phyloP scores from a whole-genome alignment of 2,113 vertebrate genomes.

The Excalfactoria chinensis region DNA sequence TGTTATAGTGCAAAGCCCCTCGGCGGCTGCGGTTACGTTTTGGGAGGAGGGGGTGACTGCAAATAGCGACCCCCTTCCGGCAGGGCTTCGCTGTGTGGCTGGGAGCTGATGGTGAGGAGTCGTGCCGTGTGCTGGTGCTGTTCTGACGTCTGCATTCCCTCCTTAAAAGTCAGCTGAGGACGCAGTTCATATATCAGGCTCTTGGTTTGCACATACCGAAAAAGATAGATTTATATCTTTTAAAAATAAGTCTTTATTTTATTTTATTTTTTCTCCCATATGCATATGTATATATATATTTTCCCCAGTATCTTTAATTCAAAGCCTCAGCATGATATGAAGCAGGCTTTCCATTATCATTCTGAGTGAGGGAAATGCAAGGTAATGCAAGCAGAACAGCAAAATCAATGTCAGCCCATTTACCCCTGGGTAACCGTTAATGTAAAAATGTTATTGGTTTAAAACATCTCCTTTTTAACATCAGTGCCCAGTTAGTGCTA shows the following conservation, averaged over 20 bases:
- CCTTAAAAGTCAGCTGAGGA: background rate
- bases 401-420: background rate
- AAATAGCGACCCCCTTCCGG: background rate
- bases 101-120: background rate
- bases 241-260: fast-evolving
- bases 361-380: background rate
- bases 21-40: fast-evolving
- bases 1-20: background rate
- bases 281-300: background rate
- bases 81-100: background rate
- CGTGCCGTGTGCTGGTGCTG: fast-evolving
- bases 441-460: background rate
- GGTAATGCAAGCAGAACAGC: background rate
- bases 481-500: background rate
- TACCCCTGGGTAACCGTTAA: background rate
- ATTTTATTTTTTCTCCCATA: too few relatives aligned
- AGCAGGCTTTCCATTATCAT: background rate
- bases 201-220: background rate
- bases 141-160: fast-evolving
- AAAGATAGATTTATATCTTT: fast-evolving
- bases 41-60: fast-evolving
- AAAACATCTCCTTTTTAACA: background rate
- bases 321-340: fast-evolving
- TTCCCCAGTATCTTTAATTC: background rate
- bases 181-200: background rate